Base-by-base conservation (phyloP, 2,797 vertebrate genomes). In the Bradypodion pumilum region DNA sequence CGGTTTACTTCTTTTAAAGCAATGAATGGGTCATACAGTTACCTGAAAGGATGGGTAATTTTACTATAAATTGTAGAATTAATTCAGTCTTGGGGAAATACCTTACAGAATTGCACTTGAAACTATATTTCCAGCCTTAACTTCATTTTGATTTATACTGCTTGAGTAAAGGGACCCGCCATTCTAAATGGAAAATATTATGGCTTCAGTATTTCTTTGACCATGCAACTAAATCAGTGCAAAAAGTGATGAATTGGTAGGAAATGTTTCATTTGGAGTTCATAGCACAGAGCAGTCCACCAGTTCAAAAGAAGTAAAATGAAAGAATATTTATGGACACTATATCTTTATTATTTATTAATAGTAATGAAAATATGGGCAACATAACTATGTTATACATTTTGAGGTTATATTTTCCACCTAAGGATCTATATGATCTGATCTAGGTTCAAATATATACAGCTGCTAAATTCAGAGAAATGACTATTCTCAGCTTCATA, bases 311-410 rank as follows among this genome's bases (percentile, higher is more conserved):
- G 44, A 60, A 83, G 19, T 72, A 35, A 83, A 52, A 29, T 12
- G 76, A 44, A 62, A 76, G 19, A 59, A 69, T 76, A 83, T 83
- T 76, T 77, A 83, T 70, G 82, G 37, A 44, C 37, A 29, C 12
- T n/a, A 59, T 78, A 77, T 44, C 42, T 83, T 77, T 65, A 77
- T 83, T 83, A 70, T 78, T 83, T 83, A 70, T 78, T 77, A 83
- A 32, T 83, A 83, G 69, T 83, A 77, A 78, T 77, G 65, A 76
- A 83, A 70, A 78, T 35, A 27, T 40, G 49, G 46, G 42, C 29
- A n/a, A 42, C 73, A 68, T 83, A 75, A 83, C 60, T 52, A 56
- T 69, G 49, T 12, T 49, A 82, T 81, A 74, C 49, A 49, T 74
- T 83, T 81, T 76, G 23, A 1, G 4, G 35, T 21, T 3, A 32